Evolutionary conservation across 2,888 invertebrate genomes (phyloP).

Genomic region (Rugalucina vietnamica): DNA sequence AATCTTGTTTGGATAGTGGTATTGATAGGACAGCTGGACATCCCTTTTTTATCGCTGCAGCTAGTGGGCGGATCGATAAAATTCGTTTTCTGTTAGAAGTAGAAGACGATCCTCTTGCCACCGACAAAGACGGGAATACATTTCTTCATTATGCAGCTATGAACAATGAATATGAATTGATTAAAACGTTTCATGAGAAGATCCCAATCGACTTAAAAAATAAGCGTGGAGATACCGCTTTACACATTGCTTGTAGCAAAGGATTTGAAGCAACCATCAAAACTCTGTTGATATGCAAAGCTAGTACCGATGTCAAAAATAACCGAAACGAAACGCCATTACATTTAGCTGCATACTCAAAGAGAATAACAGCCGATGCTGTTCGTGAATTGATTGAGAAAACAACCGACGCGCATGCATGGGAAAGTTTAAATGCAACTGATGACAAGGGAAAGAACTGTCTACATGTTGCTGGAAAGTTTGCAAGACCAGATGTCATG

Average conservation of each 20-base stretch:
- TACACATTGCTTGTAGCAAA: slow-evolving; percentile 80
- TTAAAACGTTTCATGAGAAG: slow-evolving; percentile 66
- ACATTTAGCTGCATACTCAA: slow-evolving; percentile 76
- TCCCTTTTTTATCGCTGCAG: slow-evolving; percentile 68
- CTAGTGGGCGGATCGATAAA: slow-evolving; percentile 72
- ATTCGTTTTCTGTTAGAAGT: slow-evolving; percentile 72
- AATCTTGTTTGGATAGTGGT: slow-evolving; percentile 6
- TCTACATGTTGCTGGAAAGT: slow-evolving; percentile 79
- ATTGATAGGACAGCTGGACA: slow-evolving; percentile 62
- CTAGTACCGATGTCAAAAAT: slow-evolving; percentile 78
- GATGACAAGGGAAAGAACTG: slow-evolving; percentile 80
- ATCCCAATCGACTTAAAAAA: slow-evolving; percentile 73
- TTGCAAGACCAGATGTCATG: slow-evolving; percentile 73
- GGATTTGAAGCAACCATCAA: slow-evolving; percentile 74
- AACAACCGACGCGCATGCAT: slow-evolving; percentile 80
- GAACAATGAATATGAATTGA: slow-evolving; percentile 70
- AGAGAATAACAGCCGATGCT: slow-evolving; percentile 67
- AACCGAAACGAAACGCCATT: slow-evolving; percentile 77
- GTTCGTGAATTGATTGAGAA: slow-evolving; percentile 75
- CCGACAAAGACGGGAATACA: slow-evolving; percentile 78
- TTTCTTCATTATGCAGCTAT: slow-evolving; percentile 80
- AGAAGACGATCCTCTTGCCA: slow-evolving; percentile 69
- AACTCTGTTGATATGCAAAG: slow-evolving; percentile 72
- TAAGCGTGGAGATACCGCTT: slow-evolving; percentile 78
- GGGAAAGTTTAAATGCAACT: slow-evolving; percentile 79